phyloP scores from a whole-genome alignment of 2,888 invertebrate genomes.

The Epiperipatus broadwayi region DNA sequence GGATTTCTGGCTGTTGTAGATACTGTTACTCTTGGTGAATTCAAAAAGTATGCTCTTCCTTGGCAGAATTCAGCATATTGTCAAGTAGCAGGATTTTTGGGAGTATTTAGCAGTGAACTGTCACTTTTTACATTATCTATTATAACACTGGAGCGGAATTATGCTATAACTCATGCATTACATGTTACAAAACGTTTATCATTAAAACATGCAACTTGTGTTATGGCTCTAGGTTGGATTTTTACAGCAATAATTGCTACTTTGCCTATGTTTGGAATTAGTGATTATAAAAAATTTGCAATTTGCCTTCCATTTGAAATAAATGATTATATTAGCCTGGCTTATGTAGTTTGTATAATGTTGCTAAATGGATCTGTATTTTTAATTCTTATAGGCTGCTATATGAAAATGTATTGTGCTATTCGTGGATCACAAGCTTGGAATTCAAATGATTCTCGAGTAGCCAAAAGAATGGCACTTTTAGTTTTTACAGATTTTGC shows the following conservation, averaged over 20 bases:
- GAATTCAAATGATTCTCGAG: slow-evolving; percentile 90
- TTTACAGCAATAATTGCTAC: slow-evolving; percentile 69
- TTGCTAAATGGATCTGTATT: slow-evolving; percentile 82
- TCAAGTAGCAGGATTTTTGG: slow-evolving; percentile 79
- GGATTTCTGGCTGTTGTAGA: slow-evolving; percentile 84
- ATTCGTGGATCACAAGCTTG: slow-evolving; percentile 81
- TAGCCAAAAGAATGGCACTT: slow-evolving; percentile 88
- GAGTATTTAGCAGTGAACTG: slow-evolving; percentile 76
- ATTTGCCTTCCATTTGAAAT: slow-evolving; percentile 91
- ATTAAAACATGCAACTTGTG: slow-evolving; percentile 67
- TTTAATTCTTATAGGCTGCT: slow-evolving; percentile 81
- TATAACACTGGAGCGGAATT: slow-evolving; percentile 83
- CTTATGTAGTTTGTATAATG: slow-evolving; percentile 76
- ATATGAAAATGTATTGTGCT: slow-evolving; percentile 90
- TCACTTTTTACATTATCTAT: slow-evolving; percentile 89
- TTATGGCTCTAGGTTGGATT: slow-evolving; percentile 82
- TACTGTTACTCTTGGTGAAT: slow-evolving; percentile 83
- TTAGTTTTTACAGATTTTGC: slow-evolving; percentile 90
- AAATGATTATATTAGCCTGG: slow-evolving; percentile 51
- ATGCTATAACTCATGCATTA: slow-evolving; percentile 94
- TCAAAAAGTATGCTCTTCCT: slow-evolving; percentile 82
- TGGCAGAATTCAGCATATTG: slow-evolving; percentile 93
- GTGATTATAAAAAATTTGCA: slow-evolving; percentile 87
- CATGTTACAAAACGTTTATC: slow-evolving; percentile 81
- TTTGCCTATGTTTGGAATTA: slow-evolving; percentile 70